A percentile compares a stretch with the other conserved stretches of the same genome.
phyloP scores from a whole-genome alignment of 2,888 invertebrate genomes.

The Tortrix viridana region DNA sequence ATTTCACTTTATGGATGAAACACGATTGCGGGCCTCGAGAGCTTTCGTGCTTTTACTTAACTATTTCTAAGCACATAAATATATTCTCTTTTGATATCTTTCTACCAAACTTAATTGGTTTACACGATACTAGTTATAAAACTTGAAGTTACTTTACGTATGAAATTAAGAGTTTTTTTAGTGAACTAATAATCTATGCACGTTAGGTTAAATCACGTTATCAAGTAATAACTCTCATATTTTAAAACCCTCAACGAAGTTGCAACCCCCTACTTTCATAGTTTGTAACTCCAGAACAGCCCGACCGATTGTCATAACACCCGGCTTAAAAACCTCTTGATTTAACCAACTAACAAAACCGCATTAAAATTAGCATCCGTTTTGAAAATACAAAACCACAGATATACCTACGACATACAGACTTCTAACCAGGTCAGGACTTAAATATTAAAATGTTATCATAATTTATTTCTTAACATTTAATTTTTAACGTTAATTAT shows the following conservation, averaged over 20 bases:
- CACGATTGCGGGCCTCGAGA: constrained; percentile 7
- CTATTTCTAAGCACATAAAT: constrained; percentile 34
- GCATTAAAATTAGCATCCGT: neutral
- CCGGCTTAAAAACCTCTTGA: neutral
- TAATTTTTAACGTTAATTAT: constrained; percentile 27
- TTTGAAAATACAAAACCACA: too few relatives aligned
- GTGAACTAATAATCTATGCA: neutral
- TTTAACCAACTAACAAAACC: neutral
- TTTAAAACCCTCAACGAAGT: too few relatives aligned
- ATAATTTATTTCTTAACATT: constrained; percentile 6
- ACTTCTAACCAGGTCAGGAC: too few relatives aligned
- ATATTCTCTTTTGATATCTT: constrained; percentile 46
- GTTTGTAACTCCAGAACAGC: too few relatives aligned
- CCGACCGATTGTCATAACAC: neutral
- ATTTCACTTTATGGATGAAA: neutral
- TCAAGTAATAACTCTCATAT: too few relatives aligned
- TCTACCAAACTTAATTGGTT: constrained; percentile 51
- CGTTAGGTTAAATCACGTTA: neutral
- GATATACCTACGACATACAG: neutral
- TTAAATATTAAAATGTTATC: neutral
- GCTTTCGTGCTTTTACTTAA: constrained; percentile 18
- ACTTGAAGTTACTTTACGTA: constrained; percentile 43
- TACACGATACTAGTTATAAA: constrained; percentile 57
- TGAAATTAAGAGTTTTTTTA: constrained; percentile 5
- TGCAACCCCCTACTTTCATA: too few relatives aligned